Percentiles rank a stretch among this genome's conserved stretches.
Conservation (phyloP, 2,113 vertebrate species). For the Ia io region DNA sequence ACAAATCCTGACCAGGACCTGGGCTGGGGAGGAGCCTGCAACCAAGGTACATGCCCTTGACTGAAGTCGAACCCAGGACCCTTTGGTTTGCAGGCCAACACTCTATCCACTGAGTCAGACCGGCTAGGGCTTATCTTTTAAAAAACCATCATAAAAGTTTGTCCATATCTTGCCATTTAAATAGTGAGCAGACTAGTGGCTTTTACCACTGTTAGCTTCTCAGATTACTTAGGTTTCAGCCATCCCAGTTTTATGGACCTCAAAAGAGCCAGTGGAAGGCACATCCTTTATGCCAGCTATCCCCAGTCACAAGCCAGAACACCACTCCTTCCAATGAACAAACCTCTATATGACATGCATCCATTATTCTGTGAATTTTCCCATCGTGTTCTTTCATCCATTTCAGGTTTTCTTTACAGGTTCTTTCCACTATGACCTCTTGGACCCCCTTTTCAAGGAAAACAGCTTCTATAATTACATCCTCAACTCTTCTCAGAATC, state of each 20-base stretch:
- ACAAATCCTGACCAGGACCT: too few species aligned
- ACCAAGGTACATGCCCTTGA: too few species aligned
- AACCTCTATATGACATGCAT: accelerated
- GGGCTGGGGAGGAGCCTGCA: too few species aligned
- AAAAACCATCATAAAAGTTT: neutral
- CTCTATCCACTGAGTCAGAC: too few species aligned
- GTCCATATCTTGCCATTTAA: neutral
- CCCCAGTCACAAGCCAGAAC: neutral
- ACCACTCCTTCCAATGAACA: neutral
- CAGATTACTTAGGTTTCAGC: neutral
- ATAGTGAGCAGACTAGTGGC: neutral
- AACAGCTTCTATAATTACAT: neutral
- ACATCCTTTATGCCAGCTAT: neutral
- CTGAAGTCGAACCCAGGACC: too few species aligned
- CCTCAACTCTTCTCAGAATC: neutral
- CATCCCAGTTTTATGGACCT: neutral
- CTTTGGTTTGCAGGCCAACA: too few species aligned
- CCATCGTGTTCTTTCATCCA: neutral
- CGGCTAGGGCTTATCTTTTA: neutral
- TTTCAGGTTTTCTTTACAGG: neutral
- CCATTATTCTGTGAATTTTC: neutral
- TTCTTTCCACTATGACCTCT: neutral
- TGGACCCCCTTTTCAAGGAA: neutral
- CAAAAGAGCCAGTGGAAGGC: neutral
- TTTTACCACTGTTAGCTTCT: neutral